A percentile compares a stretch with the other conserved stretches of the same genome.
Evolutionary conservation across 2,113 vertebrate genomes (phyloP).

Genomic region (Bettongia penicillata): DNA sequence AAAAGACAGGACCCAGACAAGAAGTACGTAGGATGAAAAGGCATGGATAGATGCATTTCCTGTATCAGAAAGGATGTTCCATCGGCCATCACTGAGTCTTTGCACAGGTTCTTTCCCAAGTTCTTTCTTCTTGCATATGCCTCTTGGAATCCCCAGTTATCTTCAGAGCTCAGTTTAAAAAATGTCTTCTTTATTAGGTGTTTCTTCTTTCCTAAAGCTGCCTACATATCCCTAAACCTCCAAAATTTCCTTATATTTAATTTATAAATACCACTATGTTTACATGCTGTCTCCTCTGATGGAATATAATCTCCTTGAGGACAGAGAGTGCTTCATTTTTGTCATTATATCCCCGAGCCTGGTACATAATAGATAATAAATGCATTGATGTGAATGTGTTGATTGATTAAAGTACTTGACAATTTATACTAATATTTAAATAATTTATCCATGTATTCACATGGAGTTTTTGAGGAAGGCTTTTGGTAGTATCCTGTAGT

Average conservation of each 20-base stretch:
- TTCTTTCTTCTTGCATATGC: neutral
- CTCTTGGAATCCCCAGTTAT: neutral
- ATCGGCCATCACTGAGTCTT: no score
- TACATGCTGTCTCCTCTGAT: neutral
- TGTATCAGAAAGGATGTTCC: neutral
- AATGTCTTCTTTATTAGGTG: neutral
- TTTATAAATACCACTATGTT: neutral
- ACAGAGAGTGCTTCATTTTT: neutral
- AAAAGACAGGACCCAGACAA: neutral
- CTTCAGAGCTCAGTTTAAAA: neutral
- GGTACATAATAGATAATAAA: neutral
- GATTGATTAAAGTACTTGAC: neutral
- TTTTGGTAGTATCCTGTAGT: constrained; percentile 32
- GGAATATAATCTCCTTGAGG: neutral
- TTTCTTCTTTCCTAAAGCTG: neutral
- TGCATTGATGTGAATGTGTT: neutral
- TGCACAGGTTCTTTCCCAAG: neutral
- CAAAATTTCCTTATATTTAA: neutral
- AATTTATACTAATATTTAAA: neutral
- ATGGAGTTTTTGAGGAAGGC: constrained; percentile 22
- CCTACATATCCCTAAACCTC: neutral
- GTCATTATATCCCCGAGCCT: neutral
- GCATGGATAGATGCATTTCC: neutral
- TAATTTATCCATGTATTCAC: neutral
- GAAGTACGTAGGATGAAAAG: neutral